phyloP scores from a whole-genome alignment of 1,140 invertebrate species.

The Chrysomallon squamiferum region DNA sequence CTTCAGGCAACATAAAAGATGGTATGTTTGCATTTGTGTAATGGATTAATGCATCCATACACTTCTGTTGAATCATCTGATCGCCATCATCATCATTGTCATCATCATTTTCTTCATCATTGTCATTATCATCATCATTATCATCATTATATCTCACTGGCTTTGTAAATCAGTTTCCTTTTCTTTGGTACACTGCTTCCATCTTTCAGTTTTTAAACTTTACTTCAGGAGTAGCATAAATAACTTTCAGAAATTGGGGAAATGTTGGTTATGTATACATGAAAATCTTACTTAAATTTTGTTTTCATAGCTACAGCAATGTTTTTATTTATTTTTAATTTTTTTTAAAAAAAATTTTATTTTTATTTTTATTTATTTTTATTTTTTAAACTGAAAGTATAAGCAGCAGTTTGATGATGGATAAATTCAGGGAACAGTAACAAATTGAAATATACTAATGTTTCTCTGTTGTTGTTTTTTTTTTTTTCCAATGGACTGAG shows the following conservation, averaged over 20 bases:
- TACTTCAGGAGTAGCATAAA: neutral
- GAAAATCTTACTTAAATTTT: no score
- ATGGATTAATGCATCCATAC: no score
- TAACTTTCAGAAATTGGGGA: neutral
- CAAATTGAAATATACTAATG: no score
- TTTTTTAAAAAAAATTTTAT: no score
- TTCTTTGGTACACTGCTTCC: neutral
- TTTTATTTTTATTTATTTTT: no score
- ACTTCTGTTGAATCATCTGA: neutral
- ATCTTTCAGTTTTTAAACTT: neutral
- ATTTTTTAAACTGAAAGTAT: no score
- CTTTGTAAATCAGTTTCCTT: neutral
- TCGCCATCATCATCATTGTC: neutral
- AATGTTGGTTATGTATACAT: neutral
- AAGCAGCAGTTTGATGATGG: no score
- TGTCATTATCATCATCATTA: neutral
- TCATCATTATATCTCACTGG: neutral
- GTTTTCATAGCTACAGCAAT: no score
- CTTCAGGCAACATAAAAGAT: constrained; percentile 65
- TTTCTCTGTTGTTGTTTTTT: neutral
- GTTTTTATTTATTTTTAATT: no score
- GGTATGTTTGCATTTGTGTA: constrained; percentile 30
- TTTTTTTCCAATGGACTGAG: constrained; percentile 9
- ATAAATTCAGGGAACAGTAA: no score
- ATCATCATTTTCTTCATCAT: neutral